Evolutionary conservation across 37 sponge, comb jelly and placozoan genomes (phyloP).

Genomic region (Spongilla lacustris): DNA sequence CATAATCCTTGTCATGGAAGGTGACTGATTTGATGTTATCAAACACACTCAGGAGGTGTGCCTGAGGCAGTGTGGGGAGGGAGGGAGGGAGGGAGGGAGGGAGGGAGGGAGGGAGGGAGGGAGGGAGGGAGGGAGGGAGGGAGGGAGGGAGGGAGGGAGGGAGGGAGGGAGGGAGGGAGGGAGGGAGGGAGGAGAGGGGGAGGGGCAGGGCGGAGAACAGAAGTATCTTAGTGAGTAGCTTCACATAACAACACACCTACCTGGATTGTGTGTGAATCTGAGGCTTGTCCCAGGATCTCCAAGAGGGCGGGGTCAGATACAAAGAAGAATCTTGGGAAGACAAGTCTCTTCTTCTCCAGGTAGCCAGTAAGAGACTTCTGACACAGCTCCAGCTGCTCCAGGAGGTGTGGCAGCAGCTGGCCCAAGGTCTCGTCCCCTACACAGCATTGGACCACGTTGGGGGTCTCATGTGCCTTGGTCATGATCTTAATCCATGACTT

Average conservation of each 20-base stretch:
- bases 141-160: not conserved
- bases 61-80: conserved; percentile 27
- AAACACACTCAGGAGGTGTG: conserved; percentile 90
- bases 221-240: not conserved
- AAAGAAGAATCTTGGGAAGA: conserved; percentile 98
- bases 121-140: not conserved
- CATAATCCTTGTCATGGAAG: conserved; percentile 93
- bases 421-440: conserved; percentile 97
- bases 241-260: not conserved
- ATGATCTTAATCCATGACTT: conserved; percentile 99
- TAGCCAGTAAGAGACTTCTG: conserved; percentile 98
- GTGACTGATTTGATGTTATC: conserved; percentile 92
- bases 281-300: conserved; percentile 98
- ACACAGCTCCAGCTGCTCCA: conserved; percentile 97
- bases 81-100: not conserved
- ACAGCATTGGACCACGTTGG: conserved; percentile 95
- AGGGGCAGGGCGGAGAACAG: too few relatives aligned
- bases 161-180: not conserved
- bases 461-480: conserved; percentile 91
- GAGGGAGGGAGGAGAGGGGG: too few relatives aligned
- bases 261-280: conserved; percentile 98
- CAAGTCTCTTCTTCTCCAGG: conserved; percentile 93
- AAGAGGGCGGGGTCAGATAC: conserved; percentile 97
- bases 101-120: not conserved
- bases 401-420: conserved; percentile 94